These are phyloP conservation scores for Alethe castanea DNA, from an alignment of 2,113 vertebrate genomes.

Conservation along the genomic window DNA sequence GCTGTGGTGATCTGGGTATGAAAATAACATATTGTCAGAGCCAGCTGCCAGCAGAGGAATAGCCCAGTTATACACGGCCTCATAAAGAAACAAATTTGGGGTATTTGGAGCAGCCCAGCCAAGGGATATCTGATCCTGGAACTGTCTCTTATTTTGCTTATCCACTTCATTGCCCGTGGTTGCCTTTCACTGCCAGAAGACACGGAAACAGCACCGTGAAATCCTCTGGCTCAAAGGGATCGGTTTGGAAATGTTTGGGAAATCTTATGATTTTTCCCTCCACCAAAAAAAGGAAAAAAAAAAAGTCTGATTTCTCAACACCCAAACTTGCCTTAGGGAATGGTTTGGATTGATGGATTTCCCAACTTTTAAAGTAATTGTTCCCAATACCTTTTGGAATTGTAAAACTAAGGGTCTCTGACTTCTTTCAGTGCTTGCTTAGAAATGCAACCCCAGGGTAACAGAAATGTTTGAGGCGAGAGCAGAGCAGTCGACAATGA, in stretches of 20 bases:
- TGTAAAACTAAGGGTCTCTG: slow-evolving; percentile 25
- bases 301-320: not conserved
- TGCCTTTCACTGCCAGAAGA: slow-evolving; percentile 2
- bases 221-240: slow-evolving; percentile 3
- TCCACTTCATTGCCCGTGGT: not conserved
- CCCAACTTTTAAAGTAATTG: slow-evolving; percentile 12
- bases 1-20: not conserved
- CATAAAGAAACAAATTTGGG: not conserved
- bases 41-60: not conserved
- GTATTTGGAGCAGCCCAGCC: not conserved
- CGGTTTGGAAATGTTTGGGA: not conserved
- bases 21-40: slow-evolving; percentile 4
- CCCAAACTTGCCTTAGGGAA: not conserved
- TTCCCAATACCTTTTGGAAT: slow-evolving; percentile 20
- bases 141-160: slow-evolving; percentile 2
- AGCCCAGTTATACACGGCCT: not conserved
- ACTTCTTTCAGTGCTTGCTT: slow-evolving; percentile 44
- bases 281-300: not conserved
- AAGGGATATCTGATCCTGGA: not conserved
- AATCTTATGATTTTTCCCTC: not conserved
- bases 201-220: not conserved
- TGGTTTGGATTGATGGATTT: not conserved
- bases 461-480: slow-evolving; percentile 19
- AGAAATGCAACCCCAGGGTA: slow-evolving; percentile 19
- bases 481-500: not conserved